Evolutionary conservation across 2,888 invertebrate species (phyloP), one percentile per base, ranked within the genome.

Genomic region (Phyllotreta cruciferae): DNA sequence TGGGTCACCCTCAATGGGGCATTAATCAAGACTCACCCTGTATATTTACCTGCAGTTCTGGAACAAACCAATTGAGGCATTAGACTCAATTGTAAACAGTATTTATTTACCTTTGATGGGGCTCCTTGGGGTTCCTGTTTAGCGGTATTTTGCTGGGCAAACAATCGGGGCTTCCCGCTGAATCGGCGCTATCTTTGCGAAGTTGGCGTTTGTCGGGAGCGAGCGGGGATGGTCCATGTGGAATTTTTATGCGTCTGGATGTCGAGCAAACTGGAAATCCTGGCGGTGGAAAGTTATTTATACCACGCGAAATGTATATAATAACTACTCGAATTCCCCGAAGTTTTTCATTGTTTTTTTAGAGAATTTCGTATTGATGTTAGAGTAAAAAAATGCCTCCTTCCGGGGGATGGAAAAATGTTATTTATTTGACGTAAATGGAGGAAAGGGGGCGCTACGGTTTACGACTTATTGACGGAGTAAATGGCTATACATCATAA

Each of bases 211-310:
- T 69, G 56, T 60, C 58, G 38, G 60, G 60, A 36, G 65, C 60
- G 38, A 61, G 9, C 3, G 52, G 49, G 53, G 61, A 63, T 63
- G 36, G 6, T 44, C 11, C 61, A 63, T 41, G 61, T 62, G 47
- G 63, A 10, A 69, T 61, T 63, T 60, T 65, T 58, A 69, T 56
- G 53, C 65, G 66, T 62, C 66, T 65, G 41, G 64, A 58, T 24
- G 37, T 45, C 24, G 61, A 49, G 41, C 49, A 52, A 36, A 37
- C 11, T 6, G 8, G 37, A 49, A 35, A 10, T 13, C 39, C 62
- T 62, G n/a, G 57, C 6, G 13, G 38, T 7, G 38, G 14, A 52
- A 9, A 50, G 14, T 13, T 47, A 14, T 47, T 47, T 47, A 44
- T 47, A 7, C 9, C 4, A 47, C 13, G 11, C 7, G 34, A 47